Evolutionary conservation across 1,140 invertebrate species (phyloP), one percentile per base, ranked within the genome.

Genomic region (Magallana ariakensis): DNA sequence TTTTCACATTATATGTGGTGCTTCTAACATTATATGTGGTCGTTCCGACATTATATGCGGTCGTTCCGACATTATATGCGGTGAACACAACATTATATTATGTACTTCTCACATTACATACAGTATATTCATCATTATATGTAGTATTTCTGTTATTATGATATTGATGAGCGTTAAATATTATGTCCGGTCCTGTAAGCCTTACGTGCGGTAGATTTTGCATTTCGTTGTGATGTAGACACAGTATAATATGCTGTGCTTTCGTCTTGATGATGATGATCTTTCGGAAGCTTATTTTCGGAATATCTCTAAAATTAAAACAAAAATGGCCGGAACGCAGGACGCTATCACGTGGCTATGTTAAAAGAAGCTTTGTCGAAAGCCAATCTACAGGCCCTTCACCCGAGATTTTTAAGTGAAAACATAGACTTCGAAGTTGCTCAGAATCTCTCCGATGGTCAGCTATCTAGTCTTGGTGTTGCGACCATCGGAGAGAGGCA

Each of bases 211-310:
- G 58, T 62, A 62, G 58, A 62, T 62, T 62, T 62, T 62, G 58
- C 58, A 62, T 19, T 62, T 62, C 15, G 58, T 62, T 62, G 15
- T 62, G 13, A 62, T 62, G 58, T 16, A 62, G 58, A 62, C 58
- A 62, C 58, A 62, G 58, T 19, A 62, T 62, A 16, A 62, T 62
- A 62, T 62, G 58, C 58, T 19, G 58, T 62, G 58, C 58, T 62
- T 62, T 62, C 58, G 15, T 62, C 58, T 16, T 62, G 16, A 62
- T 62, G 58, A 62, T 62, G 58, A 62, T 62, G 58, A 62, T 62
- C 58, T 62, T 62, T 62, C n/a, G 58, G 58, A 62, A 62, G 15
- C 15, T 62, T 62, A 62, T 16, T 62, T 62, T 62, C 58, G 58
- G 58, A 62, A 62, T 62, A 11, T 16, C 58, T 62, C 58, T 62